phyloP scores from a whole-genome alignment of 2,888 invertebrate species.

The Pyrrhosoma nymphula region DNA sequence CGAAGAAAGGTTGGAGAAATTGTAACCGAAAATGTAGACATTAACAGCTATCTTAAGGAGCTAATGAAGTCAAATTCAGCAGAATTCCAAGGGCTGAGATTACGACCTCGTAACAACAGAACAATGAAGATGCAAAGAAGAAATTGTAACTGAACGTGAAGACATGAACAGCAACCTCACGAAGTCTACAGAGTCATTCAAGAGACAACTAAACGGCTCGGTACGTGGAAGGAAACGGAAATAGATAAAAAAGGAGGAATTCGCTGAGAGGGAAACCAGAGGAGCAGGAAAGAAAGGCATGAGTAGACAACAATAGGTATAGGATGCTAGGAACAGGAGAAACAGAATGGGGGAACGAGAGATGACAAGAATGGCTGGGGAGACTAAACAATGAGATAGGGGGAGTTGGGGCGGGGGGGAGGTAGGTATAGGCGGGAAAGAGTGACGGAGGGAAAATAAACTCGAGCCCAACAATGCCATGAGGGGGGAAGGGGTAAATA shows the following conservation, averaged over 20 bases:
- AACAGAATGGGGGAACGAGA: not conserved
- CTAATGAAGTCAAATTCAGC: too few relatives aligned
- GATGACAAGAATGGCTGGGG: slow-evolving; percentile 6
- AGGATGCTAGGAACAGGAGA: not conserved
- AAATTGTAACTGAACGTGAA: not conserved
- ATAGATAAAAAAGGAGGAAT: not conserved
- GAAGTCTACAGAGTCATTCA: not conserved
- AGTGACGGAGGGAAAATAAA: not conserved
- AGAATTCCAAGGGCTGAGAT: too few relatives aligned
- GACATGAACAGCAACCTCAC: not conserved
- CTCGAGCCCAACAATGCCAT: not conserved
- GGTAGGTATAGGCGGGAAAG: not conserved
- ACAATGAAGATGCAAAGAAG: not conserved
- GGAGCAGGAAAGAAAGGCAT: too few relatives aligned
- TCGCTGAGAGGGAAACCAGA: not conserved
- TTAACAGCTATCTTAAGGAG: too few relatives aligned
- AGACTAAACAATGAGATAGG: not conserved
- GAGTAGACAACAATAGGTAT: not conserved
- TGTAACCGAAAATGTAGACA: too few relatives aligned
- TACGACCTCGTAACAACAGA: not conserved
- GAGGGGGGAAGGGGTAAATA: not conserved
- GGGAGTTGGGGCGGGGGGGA: too few relatives aligned
- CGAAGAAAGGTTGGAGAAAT: too few relatives aligned
- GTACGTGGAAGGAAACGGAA: not conserved
- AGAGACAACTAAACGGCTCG: not conserved